Base-by-base conservation (phyloP, 1,140 invertebrate genomes). In the Euura lappo region DNA sequence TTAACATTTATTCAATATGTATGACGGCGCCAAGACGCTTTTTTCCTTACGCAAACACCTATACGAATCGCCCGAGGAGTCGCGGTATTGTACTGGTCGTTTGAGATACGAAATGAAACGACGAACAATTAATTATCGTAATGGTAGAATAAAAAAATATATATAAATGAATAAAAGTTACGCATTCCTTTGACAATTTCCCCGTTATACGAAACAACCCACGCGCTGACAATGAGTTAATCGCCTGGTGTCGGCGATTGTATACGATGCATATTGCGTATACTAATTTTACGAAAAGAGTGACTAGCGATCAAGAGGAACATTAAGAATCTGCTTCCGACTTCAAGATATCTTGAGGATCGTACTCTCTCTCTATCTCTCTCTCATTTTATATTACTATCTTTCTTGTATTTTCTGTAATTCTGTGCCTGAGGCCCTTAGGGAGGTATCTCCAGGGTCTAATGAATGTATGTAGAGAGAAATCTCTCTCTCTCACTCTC, bases 341-440 rank as follows among this genome's bases (percentile, higher is more conserved):
- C 13, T 60, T 8, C 3, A n/a, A 60, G 51, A 60, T 11, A 11
- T n/a, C 13, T 11, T 8, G 51, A 60, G 13, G 51, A 60, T 60
- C 8, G 6, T 60, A 3, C 8, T 1, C 60, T 64, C 60, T 2
- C 2, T 64, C 60, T 64, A 10, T 64, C 60, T 64, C 60, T 64
- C 60, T 64, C 46, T 72, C 3, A 2, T 51, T 70, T 60, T 3
- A 28, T 72, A 45, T 28, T 28, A 60, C 68, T 70, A 68, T 74
- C 65, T 70, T 67, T 65, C 28, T 7, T 45, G 7, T 69, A 6
- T 71, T 28, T 28, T 28, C 28, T 28, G 28, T 28, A 28, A 28
- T 28, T 28, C 28, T 28, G 28, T 28, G 28, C 28, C 28, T 28
- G 28, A 28, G 28, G 28, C 28, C 28, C 28, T 28, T 28, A 1